Conservation (phyloP, 2,888 invertebrate genomes). For the Apomyelois bistriatella region DNA sequence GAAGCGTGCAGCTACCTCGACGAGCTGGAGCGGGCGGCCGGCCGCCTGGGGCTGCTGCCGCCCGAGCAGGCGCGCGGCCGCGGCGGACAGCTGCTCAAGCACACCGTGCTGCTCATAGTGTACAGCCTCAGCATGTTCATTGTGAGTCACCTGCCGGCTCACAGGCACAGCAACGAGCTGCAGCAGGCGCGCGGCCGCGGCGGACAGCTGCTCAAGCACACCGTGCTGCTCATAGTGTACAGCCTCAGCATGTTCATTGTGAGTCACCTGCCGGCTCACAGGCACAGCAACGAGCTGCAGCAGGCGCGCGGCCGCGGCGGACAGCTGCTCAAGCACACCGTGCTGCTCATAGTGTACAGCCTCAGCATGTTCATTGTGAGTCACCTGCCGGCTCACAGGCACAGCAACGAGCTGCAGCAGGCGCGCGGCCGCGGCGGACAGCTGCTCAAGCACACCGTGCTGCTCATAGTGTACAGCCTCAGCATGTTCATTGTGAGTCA, state of each 20-base stretch:
- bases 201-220: conserved; percentile 89
- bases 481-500: conserved; percentile 94
- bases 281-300: conserved; percentile 53
- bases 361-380: conserved; percentile 94
- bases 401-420: no score
- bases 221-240: conserved; percentile 88
- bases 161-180: no score
- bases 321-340: conserved; percentile 89
- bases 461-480: conserved; percentile 88
- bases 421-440: conserved; percentile 79
- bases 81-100: conserved; percentile 86
- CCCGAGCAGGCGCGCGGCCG: conserved; percentile 58
- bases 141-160: conserved; percentile 74
- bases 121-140: conserved; percentile 93
- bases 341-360: conserved; percentile 88
- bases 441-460: conserved; percentile 88
- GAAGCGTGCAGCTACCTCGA: conserved; percentile 50
- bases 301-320: conserved; percentile 58
- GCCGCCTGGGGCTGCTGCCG: conserved; percentile 58
- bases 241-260: conserved; percentile 94
- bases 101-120: conserved; percentile 89
- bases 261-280: conserved; percentile 62
- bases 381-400: conserved; percentile 25
- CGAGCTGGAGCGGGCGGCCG: conserved; percentile 59
- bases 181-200: conserved; percentile 43